Conservation (phyloP, 2,113 vertebrate species). For the Rhinoderma darwinii region DNA sequence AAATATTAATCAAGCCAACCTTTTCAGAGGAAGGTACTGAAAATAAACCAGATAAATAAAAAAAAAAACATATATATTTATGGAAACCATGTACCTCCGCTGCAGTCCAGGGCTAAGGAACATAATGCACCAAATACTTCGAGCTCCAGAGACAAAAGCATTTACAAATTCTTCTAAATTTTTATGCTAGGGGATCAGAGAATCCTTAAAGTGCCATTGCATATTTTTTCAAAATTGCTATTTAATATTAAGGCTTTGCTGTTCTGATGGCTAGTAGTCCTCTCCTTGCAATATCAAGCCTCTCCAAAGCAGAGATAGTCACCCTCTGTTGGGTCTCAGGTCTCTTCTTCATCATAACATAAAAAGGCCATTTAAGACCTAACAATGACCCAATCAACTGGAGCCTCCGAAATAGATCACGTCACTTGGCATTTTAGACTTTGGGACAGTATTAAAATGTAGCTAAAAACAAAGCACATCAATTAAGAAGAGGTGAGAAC, state of each 20-base stretch:
- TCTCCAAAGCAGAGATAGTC: background rate
- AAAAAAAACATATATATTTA: conserved; percentile 80
- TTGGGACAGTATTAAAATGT: background rate
- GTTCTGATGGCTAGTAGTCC: background rate
- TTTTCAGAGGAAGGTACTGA: conserved; percentile 78
- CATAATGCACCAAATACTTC: conserved; percentile 63
- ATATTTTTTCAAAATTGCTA: conserved; percentile 43
- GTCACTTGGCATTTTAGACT: background rate
- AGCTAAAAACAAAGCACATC: background rate
- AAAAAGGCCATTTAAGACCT: background rate
- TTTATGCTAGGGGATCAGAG: conserved; percentile 58
- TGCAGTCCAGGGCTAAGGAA: conserved; percentile 44
- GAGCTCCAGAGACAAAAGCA: conserved; percentile 69
- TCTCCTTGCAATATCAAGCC: background rate
- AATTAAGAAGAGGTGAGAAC: background rate
- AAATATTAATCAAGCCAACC: conserved; percentile 98
- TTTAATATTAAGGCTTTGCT: background rate
- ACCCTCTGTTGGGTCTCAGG: background rate
- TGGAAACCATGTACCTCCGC: conserved; percentile 66
- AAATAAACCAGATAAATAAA: conserved; percentile 77
- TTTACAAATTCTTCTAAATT: conserved; percentile 58
- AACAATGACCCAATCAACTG: background rate
- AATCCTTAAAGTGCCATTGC: background rate
- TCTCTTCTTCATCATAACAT: background rate
- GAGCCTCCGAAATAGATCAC: too few relatives aligned